Evolutionary conservation across 1,140 invertebrate species (phyloP).

Genomic region (Orchesella cincta): DNA sequence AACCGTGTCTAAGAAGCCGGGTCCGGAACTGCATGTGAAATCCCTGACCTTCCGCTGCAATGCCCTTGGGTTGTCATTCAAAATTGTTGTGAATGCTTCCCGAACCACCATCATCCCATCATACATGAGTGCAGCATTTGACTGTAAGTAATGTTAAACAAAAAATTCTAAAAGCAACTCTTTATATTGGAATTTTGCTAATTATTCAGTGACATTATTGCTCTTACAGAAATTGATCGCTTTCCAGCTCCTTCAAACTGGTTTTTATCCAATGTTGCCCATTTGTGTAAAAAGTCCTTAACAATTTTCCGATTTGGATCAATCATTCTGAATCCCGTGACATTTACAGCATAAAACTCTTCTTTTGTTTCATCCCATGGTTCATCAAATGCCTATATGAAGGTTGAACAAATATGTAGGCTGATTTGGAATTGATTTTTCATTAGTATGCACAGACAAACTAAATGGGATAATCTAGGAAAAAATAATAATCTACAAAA

Average conservation of each 20-base stretch:
- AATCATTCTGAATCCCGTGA: slow-evolving; percentile 92
- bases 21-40: slow-evolving; percentile 39
- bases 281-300: slow-evolving; percentile 60
- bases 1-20: slow-evolving; percentile 56
- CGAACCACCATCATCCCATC: slow-evolving; percentile 87
- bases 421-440: too few species aligned
- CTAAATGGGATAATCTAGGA: too few species aligned
- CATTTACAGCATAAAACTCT: slow-evolving; percentile 69
- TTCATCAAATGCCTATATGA: slow-evolving; percentile 49
- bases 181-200: not conserved
- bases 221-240: slow-evolving; percentile 44
- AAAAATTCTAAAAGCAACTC: not conserved
- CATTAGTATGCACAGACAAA: too few species aligned
- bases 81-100: slow-evolving; percentile 80
- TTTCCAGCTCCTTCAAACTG: slow-evolving; percentile 48
- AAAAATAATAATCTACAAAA: not conserved
- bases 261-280: slow-evolving; percentile 39
- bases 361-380: slow-evolving; percentile 42
- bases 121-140: slow-evolving; percentile 86
- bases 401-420: too few species aligned
- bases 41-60: slow-evolving; percentile 29
- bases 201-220: not conserved
- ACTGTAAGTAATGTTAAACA: slow-evolving; percentile 55
- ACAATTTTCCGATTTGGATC: slow-evolving; percentile 75
- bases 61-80: slow-evolving; percentile 71